phyloP scores from a whole-genome alignment of 2,113 vertebrate genomes.

The Capra hircus region DNA sequence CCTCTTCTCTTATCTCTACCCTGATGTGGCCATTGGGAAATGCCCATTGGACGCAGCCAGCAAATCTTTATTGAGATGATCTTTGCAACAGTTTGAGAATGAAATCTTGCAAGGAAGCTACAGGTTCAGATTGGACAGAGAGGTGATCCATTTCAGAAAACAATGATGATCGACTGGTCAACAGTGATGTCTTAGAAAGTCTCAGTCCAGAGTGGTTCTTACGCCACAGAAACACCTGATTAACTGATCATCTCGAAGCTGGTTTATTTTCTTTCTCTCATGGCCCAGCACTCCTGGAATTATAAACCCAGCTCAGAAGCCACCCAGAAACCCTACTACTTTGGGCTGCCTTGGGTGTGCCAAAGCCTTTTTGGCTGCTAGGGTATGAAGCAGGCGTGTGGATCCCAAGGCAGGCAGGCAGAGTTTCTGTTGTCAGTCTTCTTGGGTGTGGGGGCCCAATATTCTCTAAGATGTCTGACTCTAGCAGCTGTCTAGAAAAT shows the following conservation, averaged over 20 bases:
- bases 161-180: background rate
- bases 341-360: background rate
- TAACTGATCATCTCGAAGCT: background rate
- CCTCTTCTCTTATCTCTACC: background rate
- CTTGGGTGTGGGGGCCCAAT: background rate
- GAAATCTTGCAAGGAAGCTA: background rate
- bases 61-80: background rate
- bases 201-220: background rate
- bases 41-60: background rate
- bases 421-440: background rate
- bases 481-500: background rate
- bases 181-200: background rate
- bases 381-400: background rate
- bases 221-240: background rate
- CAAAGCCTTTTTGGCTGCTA: background rate
- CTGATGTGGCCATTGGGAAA: background rate
- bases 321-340: background rate
- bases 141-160: constrained; percentile 3
- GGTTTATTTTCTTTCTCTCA: background rate
- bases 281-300: background rate
- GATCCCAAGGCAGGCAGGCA: background rate
- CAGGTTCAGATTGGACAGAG: constrained; percentile 5
- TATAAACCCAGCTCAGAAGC: background rate
- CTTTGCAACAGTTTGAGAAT: background rate
- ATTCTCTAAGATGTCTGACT: background rate